Evolutionary conservation across 37 sponge, comb jelly and placozoan genomes (phyloP).

Genomic region (Petrosia ficiformis): DNA sequence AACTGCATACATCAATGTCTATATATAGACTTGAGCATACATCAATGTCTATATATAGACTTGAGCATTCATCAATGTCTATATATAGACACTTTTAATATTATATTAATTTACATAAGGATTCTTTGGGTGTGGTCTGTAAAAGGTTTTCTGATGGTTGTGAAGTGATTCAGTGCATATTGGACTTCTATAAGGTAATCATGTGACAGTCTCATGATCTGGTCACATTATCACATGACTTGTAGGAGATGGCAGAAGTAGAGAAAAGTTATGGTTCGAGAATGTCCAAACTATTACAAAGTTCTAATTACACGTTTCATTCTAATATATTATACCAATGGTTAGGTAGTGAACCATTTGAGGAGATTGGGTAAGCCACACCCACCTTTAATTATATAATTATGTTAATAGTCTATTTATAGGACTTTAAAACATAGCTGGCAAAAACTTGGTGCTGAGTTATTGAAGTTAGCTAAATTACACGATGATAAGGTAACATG

Average conservation of each 20-base stretch:
- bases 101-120: slow-evolving; percentile 18
- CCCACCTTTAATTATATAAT: neutral
- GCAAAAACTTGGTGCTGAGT: slow-evolving; percentile 60
- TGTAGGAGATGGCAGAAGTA: slow-evolving; percentile 62
- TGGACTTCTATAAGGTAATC: slow-evolving; percentile 78
- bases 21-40: too few species aligned
- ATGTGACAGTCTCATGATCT: neutral
- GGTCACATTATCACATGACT: neutral
- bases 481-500: slow-evolving; percentile 57
- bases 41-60: too few species aligned
- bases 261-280: slow-evolving; percentile 62
- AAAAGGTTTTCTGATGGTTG: slow-evolving; percentile 70
- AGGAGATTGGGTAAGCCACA: slow-evolving; percentile 77
- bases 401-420: neutral
- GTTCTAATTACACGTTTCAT: slow-evolving; percentile 68
- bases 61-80: too few species aligned
- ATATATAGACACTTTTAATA: neutral
- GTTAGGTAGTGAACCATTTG: slow-evolving; percentile 64
- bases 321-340: slow-evolving; percentile 70
- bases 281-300: slow-evolving; percentile 50
- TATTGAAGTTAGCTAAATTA: slow-evolving; percentile 40
- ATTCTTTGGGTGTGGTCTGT: slow-evolving; percentile 46
- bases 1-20: too few species aligned
- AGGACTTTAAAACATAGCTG: slow-evolving; percentile 69
- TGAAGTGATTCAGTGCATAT: slow-evolving; percentile 70